Evolutionary conservation across 2,797 vertebrate species (phyloP).

Genomic region (Huso huso): DNA sequence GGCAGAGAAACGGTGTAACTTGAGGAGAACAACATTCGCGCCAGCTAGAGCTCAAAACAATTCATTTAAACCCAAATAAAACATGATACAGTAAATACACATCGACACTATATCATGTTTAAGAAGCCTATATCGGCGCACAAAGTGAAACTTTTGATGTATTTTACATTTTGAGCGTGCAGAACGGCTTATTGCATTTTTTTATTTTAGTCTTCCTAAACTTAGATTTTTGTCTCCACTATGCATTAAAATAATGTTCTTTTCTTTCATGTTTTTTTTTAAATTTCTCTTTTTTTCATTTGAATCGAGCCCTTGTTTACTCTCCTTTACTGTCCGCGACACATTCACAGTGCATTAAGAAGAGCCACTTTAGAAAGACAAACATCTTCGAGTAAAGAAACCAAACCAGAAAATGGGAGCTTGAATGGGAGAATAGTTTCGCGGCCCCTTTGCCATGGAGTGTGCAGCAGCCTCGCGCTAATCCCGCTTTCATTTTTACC

Average conservation of each 20-base stretch:
- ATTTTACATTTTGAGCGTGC: too few species aligned
- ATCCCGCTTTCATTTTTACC: slow-evolving; percentile 92
- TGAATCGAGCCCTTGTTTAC: slow-evolving; percentile 43
- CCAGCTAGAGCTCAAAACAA: too few species aligned
- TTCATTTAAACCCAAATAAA: too few species aligned
- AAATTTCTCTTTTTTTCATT: slow-evolving; percentile 24
- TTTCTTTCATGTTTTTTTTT: not conserved
- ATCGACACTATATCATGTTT: too few species aligned
- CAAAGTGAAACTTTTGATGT: too few species aligned
- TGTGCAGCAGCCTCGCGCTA: slow-evolving; percentile 81
- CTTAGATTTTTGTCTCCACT: not conserved
- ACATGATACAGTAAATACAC: too few species aligned
- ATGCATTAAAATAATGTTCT: not conserved
- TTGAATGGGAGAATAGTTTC: slow-evolving; percentile 73
- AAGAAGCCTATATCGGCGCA: too few species aligned
- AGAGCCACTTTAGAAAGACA: slow-evolving; percentile 86
- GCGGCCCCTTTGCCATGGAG: slow-evolving; percentile 76
- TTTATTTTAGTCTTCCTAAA: not conserved
- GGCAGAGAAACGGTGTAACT: too few species aligned
- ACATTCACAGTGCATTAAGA: slow-evolving; percentile 60
- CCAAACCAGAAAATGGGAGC: slow-evolving; percentile 61
- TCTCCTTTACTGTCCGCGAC: slow-evolving; percentile 47
- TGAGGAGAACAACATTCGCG: too few species aligned
- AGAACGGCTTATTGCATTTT: too few species aligned
- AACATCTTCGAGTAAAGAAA: slow-evolving; percentile 71